Evolutionary conservation across 2,113 vertebrate genomes (phyloP), one percentile per base, ranked within the genome.

Genomic region (Platycercus adscitus): DNA sequence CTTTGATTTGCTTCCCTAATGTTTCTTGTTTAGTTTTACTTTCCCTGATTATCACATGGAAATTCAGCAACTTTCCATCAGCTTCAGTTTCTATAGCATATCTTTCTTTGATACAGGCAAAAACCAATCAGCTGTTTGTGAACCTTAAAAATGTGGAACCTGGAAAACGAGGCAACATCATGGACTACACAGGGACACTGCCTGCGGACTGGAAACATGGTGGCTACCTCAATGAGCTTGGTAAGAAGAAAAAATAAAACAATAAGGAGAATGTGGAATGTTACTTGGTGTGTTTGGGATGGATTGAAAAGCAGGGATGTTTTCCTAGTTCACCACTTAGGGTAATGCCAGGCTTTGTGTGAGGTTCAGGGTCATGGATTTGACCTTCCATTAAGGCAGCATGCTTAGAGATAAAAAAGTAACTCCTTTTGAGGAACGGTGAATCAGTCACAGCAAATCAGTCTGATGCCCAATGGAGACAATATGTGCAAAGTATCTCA

Each of bases 161-260:
- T 43, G 98, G 98, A 71, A 99, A 99, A 93, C 94, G 98, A 89
- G 96, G 93, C 21, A 93, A 97, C 0, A 19, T 97, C 44, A 86
- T 96, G 61, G 98, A 98, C 69, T 98, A 98, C 87, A 98, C 98
- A 0, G 99, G 98, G 63, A 99, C 99, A 0, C 96, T 99, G 75
- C 99, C 99, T 8, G 98, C 99, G 4, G 99, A 99, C 96, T 99
- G 99, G 99, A 99, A 99, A 88, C 99, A 99, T 1, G 98, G 98
- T 1, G 98, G 98, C 93, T 98, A 98, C 97, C 98, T 99, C 89
- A 99, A 98, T 64, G 99, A 99, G 60, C 98, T 99, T 6, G 99
- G 99, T 99, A 98, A 91, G 61, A 72, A 20, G n/a, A 17, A 10
- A 56, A 28, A 26, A n/a, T 56, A 14, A 10, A 15, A 7, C 29